phyloP scores from a whole-genome alignment of 2,888 invertebrate genomes.

The Oxyteleia sp. region DNA sequence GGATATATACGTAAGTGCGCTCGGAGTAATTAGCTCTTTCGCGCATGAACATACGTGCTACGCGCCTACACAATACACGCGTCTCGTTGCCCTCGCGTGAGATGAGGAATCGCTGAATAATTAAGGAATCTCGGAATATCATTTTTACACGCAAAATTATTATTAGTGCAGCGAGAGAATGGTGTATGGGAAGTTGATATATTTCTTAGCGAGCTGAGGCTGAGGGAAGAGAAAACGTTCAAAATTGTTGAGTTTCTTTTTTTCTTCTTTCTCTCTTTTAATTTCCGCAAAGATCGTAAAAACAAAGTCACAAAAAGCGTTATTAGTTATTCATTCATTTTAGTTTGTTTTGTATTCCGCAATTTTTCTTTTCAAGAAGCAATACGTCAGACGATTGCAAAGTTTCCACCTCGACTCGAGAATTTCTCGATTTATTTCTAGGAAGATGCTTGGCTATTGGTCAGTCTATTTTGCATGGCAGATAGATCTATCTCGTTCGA shows the following conservation, averaged over 20 bases:
- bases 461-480: conserved; percentile 28
- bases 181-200: conserved; percentile 39
- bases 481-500: conserved; percentile 20
- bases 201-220: conserved; percentile 19
- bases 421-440: conserved; percentile 27
- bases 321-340: conserved; percentile 43
- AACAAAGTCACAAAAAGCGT: neutral
- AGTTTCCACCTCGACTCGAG: conserved; percentile 2
- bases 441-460: conserved; percentile 27
- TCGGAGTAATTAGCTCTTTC: conserved; percentile 67
- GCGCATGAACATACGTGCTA: conserved; percentile 63
- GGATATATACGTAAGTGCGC: conserved; percentile 56
- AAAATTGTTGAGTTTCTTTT: neutral
- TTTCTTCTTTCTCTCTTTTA: no score
- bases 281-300: conserved; percentile 19
- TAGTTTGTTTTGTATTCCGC: conserved; percentile 22
- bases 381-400: conserved; percentile 27
- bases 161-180: conserved; percentile 52
- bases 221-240: neutral
- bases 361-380: conserved; percentile 30
- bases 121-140: conserved; percentile 54
- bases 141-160: conserved; percentile 60
- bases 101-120: conserved; percentile 66
- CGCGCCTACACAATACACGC: conserved; percentile 64
- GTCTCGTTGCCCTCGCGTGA: conserved; percentile 55